A percentile compares a stretch with the other conserved stretches of the same genome.
Conservation (phyloP, 2,888 invertebrate species). For the Barypeithes pellucidus region DNA sequence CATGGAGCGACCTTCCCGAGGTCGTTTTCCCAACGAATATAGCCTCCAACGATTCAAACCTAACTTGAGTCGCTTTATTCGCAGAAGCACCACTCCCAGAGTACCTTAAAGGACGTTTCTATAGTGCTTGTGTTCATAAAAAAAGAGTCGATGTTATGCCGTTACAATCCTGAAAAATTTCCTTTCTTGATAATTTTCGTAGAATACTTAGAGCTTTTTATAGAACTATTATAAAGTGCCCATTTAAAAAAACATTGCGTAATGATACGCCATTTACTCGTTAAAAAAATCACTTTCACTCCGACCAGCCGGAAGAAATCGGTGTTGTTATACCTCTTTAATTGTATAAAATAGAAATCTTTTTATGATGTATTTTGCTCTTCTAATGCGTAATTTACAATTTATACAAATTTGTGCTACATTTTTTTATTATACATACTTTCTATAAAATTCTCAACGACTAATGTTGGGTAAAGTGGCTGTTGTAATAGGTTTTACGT, state of each 20-base stretch:
- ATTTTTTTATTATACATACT: constrained; percentile 38
- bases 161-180: no score
- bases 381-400: constrained; percentile 27
- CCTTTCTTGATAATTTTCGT: no score
- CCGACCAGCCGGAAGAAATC: constrained; percentile 36
- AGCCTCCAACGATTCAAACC: no score
- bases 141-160: no score
- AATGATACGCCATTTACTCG: constrained; percentile 22
- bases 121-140: no score
- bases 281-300: constrained; percentile 44
- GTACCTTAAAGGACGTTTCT: no score
- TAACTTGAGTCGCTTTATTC: no score
- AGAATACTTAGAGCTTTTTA: neutral
- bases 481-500: neutral
- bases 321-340: constrained; percentile 19
- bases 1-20: no score
- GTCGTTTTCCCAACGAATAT: no score
- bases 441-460: neutral
- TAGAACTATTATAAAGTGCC: neutral
- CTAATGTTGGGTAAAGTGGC: neutral
- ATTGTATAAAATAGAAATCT: constrained; percentile 44
- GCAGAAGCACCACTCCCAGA: no score
- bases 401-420: constrained; percentile 20
- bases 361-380: constrained; percentile 11
- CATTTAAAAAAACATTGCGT: constrained; percentile 5